phyloP scores from a whole-genome alignment of 2,888 invertebrate species.

The Amphipoea lucens region DNA sequence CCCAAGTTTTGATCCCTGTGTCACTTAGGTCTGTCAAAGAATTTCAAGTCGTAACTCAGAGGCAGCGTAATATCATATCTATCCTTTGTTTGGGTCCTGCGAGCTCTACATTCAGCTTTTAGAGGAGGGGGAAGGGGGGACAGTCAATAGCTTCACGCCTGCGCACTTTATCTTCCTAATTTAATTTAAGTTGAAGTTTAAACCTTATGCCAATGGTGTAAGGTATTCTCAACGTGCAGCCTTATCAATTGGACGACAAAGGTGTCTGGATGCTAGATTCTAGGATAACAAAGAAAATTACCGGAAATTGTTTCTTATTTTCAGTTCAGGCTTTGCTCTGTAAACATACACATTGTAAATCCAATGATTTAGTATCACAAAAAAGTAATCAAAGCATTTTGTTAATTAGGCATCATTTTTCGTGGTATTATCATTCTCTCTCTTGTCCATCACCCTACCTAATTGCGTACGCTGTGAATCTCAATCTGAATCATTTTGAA shows the following conservation, averaged over 20 bases:
- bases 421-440: background rate
- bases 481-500: no score
- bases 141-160: slow-evolving; percentile 84
- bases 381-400: background rate
- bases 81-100: slow-evolving; percentile 72
- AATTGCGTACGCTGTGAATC: no score
- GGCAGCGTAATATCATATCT: slow-evolving; percentile 41
- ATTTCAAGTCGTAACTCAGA: slow-evolving; percentile 19
- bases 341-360: background rate
- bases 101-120: slow-evolving; percentile 78
- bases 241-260: slow-evolving; percentile 60
- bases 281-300: slow-evolving; percentile 56
- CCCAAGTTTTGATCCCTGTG: background rate
- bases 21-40: slow-evolving; percentile 2
- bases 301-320: slow-evolving; percentile 16
- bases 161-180: slow-evolving; percentile 72
- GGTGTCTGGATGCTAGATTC: slow-evolving; percentile 61
- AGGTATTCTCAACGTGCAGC: slow-evolving; percentile 26
- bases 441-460: no score
- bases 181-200: slow-evolving; percentile 38
- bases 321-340: background rate
- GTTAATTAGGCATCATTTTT: background rate
- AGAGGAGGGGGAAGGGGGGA: slow-evolving; percentile 70
- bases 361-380: background rate
- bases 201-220: slow-evolving; percentile 51